These are phyloP conservation scores for Probosciger aterrimus DNA, from an alignment of 2,113 vertebrate genomes.

Conservation along the genomic window DNA sequence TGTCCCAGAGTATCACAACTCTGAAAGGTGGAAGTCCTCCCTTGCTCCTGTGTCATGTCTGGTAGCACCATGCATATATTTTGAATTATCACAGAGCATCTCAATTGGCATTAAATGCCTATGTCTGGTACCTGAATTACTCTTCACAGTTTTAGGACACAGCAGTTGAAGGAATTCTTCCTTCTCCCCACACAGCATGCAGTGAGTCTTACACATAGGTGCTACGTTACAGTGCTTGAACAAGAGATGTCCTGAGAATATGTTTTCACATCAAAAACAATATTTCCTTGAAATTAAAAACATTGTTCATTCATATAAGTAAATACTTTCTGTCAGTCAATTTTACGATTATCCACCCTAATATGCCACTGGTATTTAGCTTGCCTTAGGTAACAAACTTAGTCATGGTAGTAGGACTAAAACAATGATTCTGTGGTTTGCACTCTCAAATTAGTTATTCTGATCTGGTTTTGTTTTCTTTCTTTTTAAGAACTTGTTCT, in stretches of 20 bases:
- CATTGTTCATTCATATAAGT: not conserved
- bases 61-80: not conserved
- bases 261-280: not conserved
- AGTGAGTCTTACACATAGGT: accelerated
- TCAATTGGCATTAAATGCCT: not conserved
- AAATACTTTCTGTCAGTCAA: not conserved
- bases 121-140: not conserved
- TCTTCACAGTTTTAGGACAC: not conserved
- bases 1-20: not conserved
- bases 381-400: not conserved
- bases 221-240: not conserved
- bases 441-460: not conserved
- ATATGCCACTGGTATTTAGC: not conserved
- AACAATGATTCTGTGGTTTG: not conserved
- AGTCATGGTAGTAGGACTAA: not conserved
- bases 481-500: not conserved
- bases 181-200: accelerated
- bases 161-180: not conserved
- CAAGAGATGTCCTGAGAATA: not conserved
- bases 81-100: not conserved
- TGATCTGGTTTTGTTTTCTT: not conserved
- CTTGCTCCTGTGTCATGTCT: not conserved
- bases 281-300: not conserved
- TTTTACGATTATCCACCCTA: not conserved
- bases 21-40: not conserved